A percentile compares a stretch with the other conserved stretches of the same genome.
Conservation (phyloP, 1,140 invertebrate genomes). For the Physella acuta region DNA sequence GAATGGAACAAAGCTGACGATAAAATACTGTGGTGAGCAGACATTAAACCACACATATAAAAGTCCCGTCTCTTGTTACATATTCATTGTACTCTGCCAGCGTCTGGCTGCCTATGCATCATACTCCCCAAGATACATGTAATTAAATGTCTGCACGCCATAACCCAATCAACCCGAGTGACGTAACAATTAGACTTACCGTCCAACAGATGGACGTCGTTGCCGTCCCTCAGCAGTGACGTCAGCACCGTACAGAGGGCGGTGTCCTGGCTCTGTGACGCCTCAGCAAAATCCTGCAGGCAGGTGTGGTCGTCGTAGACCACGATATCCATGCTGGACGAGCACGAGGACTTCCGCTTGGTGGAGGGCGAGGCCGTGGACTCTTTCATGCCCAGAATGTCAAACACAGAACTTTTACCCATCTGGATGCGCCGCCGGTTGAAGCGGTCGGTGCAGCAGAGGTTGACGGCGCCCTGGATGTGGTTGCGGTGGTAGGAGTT, state of each 20-base stretch:
- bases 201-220: conserved; percentile 70
- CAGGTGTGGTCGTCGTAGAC: conserved; percentile 70
- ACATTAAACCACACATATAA: too few species aligned
- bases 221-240: conserved; percentile 72
- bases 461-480: conserved; percentile 73
- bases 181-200: conserved; percentile 65
- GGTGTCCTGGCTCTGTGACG: conserved; percentile 55
- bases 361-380: conserved; percentile 1
- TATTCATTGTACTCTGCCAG: too few species aligned
- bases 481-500: conserved; percentile 74
- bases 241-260: conserved; percentile 71
- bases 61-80: too few species aligned
- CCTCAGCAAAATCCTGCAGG: conserved; percentile 55
- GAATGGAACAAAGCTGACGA: too few species aligned
- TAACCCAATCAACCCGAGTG: too few species aligned
- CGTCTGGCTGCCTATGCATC: too few species aligned
- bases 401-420: conserved; percentile 70
- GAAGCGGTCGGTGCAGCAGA: conserved; percentile 76
- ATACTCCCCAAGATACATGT: too few species aligned
- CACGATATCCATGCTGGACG: conserved; percentile 64
- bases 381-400: conserved; percentile 67
- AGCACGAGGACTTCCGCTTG: conserved; percentile 69
- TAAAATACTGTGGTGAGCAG: too few species aligned
- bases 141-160: too few species aligned
- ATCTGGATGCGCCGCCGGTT: conserved; percentile 71